Conservation (phyloP, 2,113 vertebrate species). For the Pachyramphus minor region DNA sequence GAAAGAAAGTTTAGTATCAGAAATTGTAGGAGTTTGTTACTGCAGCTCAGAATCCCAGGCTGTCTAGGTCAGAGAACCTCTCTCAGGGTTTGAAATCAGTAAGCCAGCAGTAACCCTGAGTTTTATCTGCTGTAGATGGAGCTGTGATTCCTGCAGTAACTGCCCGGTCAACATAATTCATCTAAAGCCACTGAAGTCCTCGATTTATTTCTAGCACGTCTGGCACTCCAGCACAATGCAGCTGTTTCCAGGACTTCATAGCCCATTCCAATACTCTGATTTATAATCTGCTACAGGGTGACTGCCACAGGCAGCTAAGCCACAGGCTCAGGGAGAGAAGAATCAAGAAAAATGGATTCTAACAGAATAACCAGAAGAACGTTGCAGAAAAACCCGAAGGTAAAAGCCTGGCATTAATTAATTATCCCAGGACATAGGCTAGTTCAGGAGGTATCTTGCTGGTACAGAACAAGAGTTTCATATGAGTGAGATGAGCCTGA, state of each 20-base stretch:
- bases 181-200: background rate
- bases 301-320: background rate
- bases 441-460: background rate
- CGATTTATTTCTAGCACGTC: background rate
- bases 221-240: background rate
- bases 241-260: background rate
- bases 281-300: conserved; percentile 8
- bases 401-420: background rate
- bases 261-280: conserved; percentile 4
- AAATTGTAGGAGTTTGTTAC: background rate
- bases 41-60: background rate
- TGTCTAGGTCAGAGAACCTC: background rate
- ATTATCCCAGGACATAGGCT: background rate
- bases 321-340: background rate
- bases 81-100: background rate
- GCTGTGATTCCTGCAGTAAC: background rate
- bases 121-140: background rate
- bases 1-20: background rate
- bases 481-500: background rate
- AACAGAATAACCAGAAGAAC: background rate
- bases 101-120: background rate
- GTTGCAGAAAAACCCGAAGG: background rate
- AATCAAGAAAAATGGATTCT: conserved; percentile 2
- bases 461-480: background rate
- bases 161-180: background rate